These are phyloP conservation scores for Anastatus disparis DNA, from an alignment of 1,140 invertebrate species.

Conservation along the genomic window DNA sequence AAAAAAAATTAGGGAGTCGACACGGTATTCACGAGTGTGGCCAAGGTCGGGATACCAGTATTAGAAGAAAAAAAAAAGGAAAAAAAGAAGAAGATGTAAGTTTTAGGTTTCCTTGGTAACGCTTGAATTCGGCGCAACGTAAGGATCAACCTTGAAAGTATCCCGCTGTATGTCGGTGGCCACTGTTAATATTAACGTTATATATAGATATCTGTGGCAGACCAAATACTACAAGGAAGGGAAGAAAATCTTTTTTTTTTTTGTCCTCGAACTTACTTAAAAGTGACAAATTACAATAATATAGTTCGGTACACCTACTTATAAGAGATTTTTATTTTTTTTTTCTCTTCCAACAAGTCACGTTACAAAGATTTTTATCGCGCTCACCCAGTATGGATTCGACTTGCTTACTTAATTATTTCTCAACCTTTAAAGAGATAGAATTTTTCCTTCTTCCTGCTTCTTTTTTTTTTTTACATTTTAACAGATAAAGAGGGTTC, in stretches of 20 bases:
- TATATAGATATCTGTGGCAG: slow-evolving; percentile 31
- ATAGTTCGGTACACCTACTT: slow-evolving; percentile 10
- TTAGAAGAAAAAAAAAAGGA: slow-evolving; percentile 47
- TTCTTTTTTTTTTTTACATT: no score
- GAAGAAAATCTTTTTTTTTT: slow-evolving; percentile 30
- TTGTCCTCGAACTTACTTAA: slow-evolving; percentile 35
- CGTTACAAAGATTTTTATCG: slow-evolving; percentile 34
- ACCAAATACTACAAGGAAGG: not conserved
- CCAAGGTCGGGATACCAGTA: slow-evolving; percentile 61
- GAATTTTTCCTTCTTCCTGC: slow-evolving; percentile 15
- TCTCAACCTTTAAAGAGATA: not conserved
- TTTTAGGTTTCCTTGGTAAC: slow-evolving; percentile 59
- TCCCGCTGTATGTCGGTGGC: slow-evolving; percentile 44
- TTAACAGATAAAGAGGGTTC: no score
- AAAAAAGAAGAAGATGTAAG: not conserved
- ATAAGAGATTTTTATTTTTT: no score
- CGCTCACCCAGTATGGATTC: not conserved
- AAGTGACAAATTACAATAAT: slow-evolving; percentile 40
- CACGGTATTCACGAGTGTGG: slow-evolving; percentile 47
- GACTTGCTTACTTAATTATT: slow-evolving; percentile 14
- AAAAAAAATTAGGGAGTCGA: slow-evolving; percentile 7
- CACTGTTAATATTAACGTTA: slow-evolving; percentile 11
- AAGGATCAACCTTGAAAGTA: slow-evolving; percentile 50
- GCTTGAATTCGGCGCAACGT: slow-evolving; percentile 25
- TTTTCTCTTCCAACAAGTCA: no score